Base-by-base conservation (phyloP, 2,113 vertebrate genomes). In the Apteryx owenii region DNA sequence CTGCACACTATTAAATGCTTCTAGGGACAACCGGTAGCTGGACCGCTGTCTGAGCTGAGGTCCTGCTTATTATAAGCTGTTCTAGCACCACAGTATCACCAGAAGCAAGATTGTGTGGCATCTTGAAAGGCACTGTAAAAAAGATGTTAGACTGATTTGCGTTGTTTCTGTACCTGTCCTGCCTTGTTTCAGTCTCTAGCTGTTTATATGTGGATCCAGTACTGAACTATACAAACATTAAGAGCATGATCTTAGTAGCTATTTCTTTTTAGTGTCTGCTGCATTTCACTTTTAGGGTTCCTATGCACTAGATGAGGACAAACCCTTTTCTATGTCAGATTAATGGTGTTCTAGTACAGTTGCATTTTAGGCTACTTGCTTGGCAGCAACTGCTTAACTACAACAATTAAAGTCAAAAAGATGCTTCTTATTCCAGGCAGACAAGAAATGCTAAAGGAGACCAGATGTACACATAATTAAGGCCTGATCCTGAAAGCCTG, bases 401-500 rank as follows among this genome's bases (percentile, higher is more conserved):
- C 68, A 93, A 53, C 44, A 77, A 54, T 40, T 90, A 38, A 71
- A 95, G 86, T 40, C 8, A 56, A 92, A 54, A 81, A 54, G 89
- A 81, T 65, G 73, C 1, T 3, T 87, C 62, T 62, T 76, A 87
- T 26, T 61, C 44, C 48, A 88, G 85, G 81, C 66, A 83, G 33
- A 42, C 26, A 95, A 62, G 80, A 85, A 72, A 64, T 77, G 75
- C 69, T 85, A 42, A 51, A 33, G 58, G 48, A 91, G 85, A 91
- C 78, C 81, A 97, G 94, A 97, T 91, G 81, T 93, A 89, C 71
- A 73, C 50, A 9, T 88, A 88, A 95, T 95, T 88, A 93, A 79
- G 46, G 75, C 9, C 92, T 93, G 68, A 33, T 89, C 71, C 81
- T 70, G 81, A 82, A 95, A 85, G 75, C 29, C 78, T 77, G 54